These are phyloP conservation scores for Drosophila sp. DNA, from an alignment of 1,140 invertebrate genomes.

Conservation along the genomic window DNA sequence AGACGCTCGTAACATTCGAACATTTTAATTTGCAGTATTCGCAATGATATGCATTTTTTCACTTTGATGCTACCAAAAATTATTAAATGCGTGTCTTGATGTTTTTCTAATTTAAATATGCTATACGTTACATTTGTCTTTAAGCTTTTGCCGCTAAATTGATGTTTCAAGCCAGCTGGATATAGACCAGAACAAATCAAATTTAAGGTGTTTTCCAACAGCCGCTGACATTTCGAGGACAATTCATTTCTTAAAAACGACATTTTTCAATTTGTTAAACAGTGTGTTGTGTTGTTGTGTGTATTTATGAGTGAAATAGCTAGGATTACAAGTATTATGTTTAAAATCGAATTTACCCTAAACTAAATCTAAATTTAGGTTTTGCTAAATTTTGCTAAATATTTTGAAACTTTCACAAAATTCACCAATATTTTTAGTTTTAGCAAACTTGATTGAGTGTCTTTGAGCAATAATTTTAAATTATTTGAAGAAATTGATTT, in stretches of 20 bases:
- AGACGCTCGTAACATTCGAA: background rate
- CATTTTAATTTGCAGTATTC: background rate
- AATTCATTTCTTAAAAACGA: background rate
- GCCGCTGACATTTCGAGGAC: background rate
- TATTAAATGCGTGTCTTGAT: background rate
- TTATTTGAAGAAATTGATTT: background rate
- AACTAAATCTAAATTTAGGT: no score
- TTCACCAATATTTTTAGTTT: no score
- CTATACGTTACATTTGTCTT: background rate
- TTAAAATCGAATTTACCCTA: no score
- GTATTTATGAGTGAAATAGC: no score
- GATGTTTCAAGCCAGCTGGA: background rate
- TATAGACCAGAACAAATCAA: background rate
- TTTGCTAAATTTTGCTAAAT: no score
- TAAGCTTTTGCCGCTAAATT: background rate
- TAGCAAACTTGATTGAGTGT: no score
- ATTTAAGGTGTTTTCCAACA: background rate
- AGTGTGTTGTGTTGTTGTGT: no score
- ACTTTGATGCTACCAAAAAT: background rate
- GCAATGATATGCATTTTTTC: background rate
- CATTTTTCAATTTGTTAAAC: background rate
- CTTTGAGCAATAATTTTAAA: no score
- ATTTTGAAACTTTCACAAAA: no score
- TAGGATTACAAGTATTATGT: no score
- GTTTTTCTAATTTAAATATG: background rate